These are phyloP conservation scores for Rhynchonycteris naso DNA, from an alignment of 2,797 vertebrate species.

Conservation along the genomic window DNA sequence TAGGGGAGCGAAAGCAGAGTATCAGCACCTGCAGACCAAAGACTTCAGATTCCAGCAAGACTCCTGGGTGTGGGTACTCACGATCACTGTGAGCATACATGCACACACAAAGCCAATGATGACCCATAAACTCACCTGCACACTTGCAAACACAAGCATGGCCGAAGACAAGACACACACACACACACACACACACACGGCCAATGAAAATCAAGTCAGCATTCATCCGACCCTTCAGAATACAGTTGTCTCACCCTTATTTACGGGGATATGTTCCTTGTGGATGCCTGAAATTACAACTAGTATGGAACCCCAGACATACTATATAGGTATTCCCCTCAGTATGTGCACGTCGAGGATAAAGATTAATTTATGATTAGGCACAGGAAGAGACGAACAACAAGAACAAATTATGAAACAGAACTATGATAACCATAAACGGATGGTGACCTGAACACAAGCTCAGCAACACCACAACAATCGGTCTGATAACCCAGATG, in stretches of 20 bases:
- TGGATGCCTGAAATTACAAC: neutral
- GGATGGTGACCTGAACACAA: neutral
- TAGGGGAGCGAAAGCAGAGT: neutral
- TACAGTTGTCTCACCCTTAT: fast-evolving
- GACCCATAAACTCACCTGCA: too few species aligned
- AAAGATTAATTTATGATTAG: neutral
- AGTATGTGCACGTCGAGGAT: too few species aligned
- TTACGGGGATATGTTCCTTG: fast-evolving
- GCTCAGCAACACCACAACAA: fast-evolving
- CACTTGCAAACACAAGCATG: fast-evolving
- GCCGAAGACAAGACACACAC: too few species aligned
- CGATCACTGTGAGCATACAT: neutral
- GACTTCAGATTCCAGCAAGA: too few species aligned
- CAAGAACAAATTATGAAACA: too few species aligned
- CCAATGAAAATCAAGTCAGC: fast-evolving
- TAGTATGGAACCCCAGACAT: fast-evolving
- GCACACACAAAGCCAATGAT: too few species aligned
- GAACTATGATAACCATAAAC: fast-evolving
- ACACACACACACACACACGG: neutral
- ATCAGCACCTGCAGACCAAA: fast-evolving
- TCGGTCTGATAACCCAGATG: fast-evolving
- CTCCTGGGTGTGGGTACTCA: neutral
- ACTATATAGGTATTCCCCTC: fast-evolving
- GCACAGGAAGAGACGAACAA: neutral
- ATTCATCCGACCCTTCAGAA: fast-evolving